A percentile compares a stretch with the other conserved stretches of the same genome.
These are phyloP conservation scores for Rhynchotus rufescens DNA, from an alignment of 2,797 vertebrate species.

Conservation along the genomic window DNA sequence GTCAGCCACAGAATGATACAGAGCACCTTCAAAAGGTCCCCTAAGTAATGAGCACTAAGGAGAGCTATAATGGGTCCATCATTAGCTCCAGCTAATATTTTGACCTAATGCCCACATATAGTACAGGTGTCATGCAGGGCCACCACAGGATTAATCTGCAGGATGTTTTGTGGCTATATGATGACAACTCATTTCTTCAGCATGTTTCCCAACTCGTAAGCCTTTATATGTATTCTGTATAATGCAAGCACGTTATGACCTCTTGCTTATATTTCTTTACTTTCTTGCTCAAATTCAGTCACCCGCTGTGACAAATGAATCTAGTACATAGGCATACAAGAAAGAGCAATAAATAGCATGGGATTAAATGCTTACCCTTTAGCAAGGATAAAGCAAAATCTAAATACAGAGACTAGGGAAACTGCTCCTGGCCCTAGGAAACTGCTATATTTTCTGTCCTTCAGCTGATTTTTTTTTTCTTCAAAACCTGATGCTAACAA, in stretches of 20 bases:
- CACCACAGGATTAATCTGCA: conserved; percentile 51
- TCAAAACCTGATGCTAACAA: not conserved
- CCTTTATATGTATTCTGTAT: not conserved
- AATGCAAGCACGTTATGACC: not conserved
- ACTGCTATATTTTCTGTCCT: not conserved
- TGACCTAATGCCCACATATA: conserved; percentile 57
- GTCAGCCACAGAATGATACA: conserved; percentile 70
- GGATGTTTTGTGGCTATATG: conserved; percentile 18
- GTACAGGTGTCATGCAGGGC: conserved; percentile 59
- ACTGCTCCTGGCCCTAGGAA: not conserved
- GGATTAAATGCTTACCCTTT: not conserved
- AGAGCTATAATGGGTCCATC: conserved; percentile 59
- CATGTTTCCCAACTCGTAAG: not conserved
- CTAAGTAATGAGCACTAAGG: conserved; percentile 66
- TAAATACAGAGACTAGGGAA: not conserved
- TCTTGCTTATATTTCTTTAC: not conserved
- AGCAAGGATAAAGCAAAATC: not conserved
- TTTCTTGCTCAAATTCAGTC: not conserved
- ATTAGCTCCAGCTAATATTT: conserved; percentile 71
- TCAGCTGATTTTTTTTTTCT: not conserved
- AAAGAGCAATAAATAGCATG: not conserved
- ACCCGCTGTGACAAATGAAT: not conserved
- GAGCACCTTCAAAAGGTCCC: conserved; percentile 70
- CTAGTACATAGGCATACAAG: not conserved
- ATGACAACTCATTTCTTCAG: conserved; percentile 69